Percentiles rank a stretch among this genome's conserved stretches.
These are phyloP conservation scores for Stramonita haemastoma DNA, from an alignment of 2,888 invertebrate genomes.

Conservation along the genomic window DNA sequence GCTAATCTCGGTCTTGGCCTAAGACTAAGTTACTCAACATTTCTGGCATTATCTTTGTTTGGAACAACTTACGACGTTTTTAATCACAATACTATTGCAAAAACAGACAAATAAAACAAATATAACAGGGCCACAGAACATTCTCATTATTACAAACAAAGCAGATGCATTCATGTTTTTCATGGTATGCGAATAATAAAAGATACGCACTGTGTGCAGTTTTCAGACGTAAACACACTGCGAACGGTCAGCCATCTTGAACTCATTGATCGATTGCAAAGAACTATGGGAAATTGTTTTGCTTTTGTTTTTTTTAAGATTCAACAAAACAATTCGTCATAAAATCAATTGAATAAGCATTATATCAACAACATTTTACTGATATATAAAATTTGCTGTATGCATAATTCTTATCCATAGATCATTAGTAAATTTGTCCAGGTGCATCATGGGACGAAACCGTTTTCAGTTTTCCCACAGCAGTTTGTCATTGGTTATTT, in stretches of 20 bases:
- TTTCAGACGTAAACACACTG: conserved; percentile 31
- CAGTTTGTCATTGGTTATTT: neutral
- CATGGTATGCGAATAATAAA: neutral
- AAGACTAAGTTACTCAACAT: conserved; percentile 2
- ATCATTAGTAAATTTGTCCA: neutral
- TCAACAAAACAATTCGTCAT: neutral
- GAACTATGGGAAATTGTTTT: neutral
- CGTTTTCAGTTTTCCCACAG: too few relatives aligned
- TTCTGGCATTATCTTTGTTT: neutral
- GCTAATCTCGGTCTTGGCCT: neutral
- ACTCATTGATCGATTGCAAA: neutral
- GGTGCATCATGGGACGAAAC: neutral
- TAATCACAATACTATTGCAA: neutral
- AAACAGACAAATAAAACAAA: neutral
- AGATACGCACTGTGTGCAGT: conserved; percentile 7
- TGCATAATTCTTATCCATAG: neutral
- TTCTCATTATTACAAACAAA: neutral
- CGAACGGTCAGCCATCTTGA: conserved; percentile 13
- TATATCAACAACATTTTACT: neutral
- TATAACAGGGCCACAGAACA: neutral
- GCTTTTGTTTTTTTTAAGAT: neutral
- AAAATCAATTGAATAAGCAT: neutral
- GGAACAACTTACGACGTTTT: neutral
- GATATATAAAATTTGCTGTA: neutral
- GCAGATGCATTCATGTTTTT: neutral